Evolutionary conservation across 2,888 invertebrate genomes (phyloP).

Genomic region (Chelonus formosanus): DNA sequence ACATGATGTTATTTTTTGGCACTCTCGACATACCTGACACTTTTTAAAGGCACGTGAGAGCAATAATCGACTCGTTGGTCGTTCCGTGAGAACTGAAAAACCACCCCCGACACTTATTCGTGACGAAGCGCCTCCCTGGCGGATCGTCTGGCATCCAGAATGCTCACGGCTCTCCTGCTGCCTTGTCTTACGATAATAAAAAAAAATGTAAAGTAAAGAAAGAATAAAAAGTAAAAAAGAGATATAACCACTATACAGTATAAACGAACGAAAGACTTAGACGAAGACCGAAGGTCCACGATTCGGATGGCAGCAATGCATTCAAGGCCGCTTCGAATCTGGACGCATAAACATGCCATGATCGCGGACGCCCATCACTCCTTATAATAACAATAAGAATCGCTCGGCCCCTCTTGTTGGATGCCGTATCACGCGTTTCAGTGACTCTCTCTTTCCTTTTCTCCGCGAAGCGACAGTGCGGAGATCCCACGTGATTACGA

Average conservation of each 20-base stretch:
- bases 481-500: constrained; percentile 65
- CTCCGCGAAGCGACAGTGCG: constrained; percentile 52
- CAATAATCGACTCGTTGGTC: constrained; percentile 17
- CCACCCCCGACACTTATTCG: constrained; percentile 38
- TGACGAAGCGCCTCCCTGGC: constrained; percentile 33
- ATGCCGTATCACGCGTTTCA: constrained; percentile 19
- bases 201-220: constrained; percentile 29
- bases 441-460: constrained; percentile 38
- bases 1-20: neutral
- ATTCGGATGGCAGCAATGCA: constrained; percentile 47
- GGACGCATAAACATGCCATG: constrained; percentile 63
- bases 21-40: constrained; percentile 9
- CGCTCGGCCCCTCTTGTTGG: constrained; percentile 46
- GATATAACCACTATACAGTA: constrained; percentile 26
- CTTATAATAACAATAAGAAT: constrained; percentile 65
- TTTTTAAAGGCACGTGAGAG: constrained; percentile 17
- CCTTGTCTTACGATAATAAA: constrained; percentile 25
- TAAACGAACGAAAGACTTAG: constrained; percentile 39
- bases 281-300: constrained; percentile 39
- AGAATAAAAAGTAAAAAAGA: constrained; percentile 22
- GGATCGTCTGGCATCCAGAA: constrained; percentile 37
- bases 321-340: constrained; percentile 63
- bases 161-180: constrained; percentile 22
- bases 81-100: constrained; percentile 37
- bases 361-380: constrained; percentile 62